Base-by-base conservation (phyloP, 2,888 invertebrate species). In the Panzeria rudis region DNA sequence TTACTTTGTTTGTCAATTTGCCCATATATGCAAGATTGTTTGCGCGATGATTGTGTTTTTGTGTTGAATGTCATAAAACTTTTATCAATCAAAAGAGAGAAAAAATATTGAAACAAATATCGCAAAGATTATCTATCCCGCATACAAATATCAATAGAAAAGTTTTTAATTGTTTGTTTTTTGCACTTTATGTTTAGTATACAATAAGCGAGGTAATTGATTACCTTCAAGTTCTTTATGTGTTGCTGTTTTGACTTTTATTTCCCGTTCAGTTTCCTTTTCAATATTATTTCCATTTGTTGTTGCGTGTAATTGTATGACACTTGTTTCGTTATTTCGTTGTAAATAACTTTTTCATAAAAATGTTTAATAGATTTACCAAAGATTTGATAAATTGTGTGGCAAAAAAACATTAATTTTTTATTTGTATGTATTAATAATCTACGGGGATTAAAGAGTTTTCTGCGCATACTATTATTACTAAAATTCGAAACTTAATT, bases 121-220 rank as follows among this genome's bases (percentile, higher is more conserved):
- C 15, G 15, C 29, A 75, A 35, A 44, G n/a, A 75, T 50, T 38
- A 50, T 71, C 44, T 44, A 2, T n/a, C n/a, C n/a, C n/a, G 44
- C 6, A 41, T n/a, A 44, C 8, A 68, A 71, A 71, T 25, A 75
- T 38, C 13, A 41, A 61, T 2, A 32, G 29, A 54, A 83, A 73
- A 78, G 35, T 82, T 76, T 72, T 3, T 38, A 15, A 4, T 54
- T 25, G 13, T 13, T 56, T 50, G 9, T 64, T 47, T 50, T 5
- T 32, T 72, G 5, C 13, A 23, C 6, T 47, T 47, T 23, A 29
- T 15, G 17, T 68, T 44, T 59, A 3, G n/a, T 9, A 59, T n/a
- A n/a, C n/a, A 54, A 52, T 80, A 54, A 15, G 15, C 25, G 25
- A 54, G n/a, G 59, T 76, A 66, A 84, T 80, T 84, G 75, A 84